Percentiles rank a stretch among this genome's conserved stretches.
phyloP scores from a whole-genome alignment of 2,113 vertebrate species.

The Oxyura jamaicensis region DNA sequence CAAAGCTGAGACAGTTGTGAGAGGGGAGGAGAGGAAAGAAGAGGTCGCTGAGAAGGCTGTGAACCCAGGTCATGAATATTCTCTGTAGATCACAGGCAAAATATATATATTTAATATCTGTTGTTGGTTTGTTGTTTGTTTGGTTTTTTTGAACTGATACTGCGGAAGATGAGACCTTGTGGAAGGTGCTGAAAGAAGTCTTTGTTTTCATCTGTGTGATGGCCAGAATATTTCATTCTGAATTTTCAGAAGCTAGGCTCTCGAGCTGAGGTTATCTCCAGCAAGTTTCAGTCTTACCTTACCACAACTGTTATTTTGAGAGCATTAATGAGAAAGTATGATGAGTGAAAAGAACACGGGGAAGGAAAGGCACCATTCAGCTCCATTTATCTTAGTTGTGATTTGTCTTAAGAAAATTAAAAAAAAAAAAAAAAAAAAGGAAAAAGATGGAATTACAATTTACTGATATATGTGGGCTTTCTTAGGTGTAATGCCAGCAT shows the following conservation, averaged over 20 bases:
- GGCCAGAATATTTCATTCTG: background rate
- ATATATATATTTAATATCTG: too few species aligned
- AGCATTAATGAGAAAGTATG: background rate
- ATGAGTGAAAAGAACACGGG: background rate
- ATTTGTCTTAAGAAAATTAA: background rate
- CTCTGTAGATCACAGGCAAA: background rate
- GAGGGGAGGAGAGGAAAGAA: background rate
- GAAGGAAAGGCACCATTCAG: background rate
- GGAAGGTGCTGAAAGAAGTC: background rate
- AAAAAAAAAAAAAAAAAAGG: background rate
- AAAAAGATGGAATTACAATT: background rate
- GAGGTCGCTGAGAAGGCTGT: background rate
- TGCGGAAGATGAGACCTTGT: background rate
- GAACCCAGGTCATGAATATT: background rate
- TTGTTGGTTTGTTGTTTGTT: background rate
- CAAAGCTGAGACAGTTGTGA: background rate
- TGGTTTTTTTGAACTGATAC: background rate
- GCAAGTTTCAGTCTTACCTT: background rate
- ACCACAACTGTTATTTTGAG: background rate
- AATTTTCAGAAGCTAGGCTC: background rate
- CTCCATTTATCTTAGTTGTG: background rate
- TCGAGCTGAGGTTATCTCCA: background rate
- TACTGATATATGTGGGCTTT: background rate
- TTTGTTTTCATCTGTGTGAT: rapidly evolving
- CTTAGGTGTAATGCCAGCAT: background rate